Evolutionary conservation across 1,140 invertebrate species (phyloP), one percentile per base, ranked within the genome.

Genomic region (Ooceraea biroi): DNA sequence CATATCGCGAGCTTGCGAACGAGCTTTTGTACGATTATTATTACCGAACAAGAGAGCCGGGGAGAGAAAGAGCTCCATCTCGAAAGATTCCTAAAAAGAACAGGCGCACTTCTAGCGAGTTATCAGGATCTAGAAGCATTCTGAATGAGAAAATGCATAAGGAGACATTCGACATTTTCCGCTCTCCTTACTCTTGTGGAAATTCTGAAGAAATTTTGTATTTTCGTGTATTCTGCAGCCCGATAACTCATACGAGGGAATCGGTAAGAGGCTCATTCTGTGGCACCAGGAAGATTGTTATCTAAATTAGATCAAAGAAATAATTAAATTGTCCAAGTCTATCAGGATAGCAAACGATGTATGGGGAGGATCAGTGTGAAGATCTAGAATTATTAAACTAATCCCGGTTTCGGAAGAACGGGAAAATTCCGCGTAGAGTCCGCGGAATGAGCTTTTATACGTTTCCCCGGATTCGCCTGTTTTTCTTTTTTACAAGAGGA

Each of bases 1-100:
- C 63, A 55, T 55, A 52, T 44, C 17, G 83, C 55, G 48, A 57
- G 74, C 82, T 82, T 87, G 77, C 69, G 19, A 69, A 83, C 72
- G 80, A 88, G 63, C 88, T 88, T 88, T 90, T 90, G 83, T 88
- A 90, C 78, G 66, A 90, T 87, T 88, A 63, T 84, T 84, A 83
- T 73, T 63, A 84, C 82, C 65, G 57, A 77, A 80, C 36, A 50
- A 63, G 12, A 30, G 46, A 57, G 36, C 57, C 3, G 41, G 14
- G 19, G 14, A 11, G 36, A n/a, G n/a, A 30, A 61, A 52, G 12
- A 27, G 22, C 12, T 77, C 25, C n/a, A 30, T 19, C 14, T 60
- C 22, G 41, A 44, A 36, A 68, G 78, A 52, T 50, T 1, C 5
- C 50, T 36, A 68, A 58, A 74, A 74, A 27, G 41, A 52, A 66